Conservation (phyloP, 2,888 invertebrate genomes). For the Drosophila trichaetosa region DNA sequence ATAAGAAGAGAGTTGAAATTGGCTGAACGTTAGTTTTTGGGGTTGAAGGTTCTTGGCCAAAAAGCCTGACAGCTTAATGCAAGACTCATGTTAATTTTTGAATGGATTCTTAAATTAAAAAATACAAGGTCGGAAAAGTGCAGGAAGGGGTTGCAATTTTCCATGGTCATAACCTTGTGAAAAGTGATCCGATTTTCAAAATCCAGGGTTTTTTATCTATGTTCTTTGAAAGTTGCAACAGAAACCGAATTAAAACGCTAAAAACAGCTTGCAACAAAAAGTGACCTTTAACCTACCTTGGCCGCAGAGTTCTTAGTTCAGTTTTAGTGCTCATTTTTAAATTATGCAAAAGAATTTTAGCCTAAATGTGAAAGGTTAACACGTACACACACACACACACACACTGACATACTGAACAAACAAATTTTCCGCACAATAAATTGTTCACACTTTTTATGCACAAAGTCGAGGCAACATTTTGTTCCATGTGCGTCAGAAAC, state of each 20-base stretch:
- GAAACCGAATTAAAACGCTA: slow-evolving; percentile 5
- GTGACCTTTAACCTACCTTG: slow-evolving; percentile 49
- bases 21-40: background rate
- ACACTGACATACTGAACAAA: slow-evolving; percentile 36
- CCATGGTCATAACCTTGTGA: background rate
- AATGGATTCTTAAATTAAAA: background rate
- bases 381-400: background rate
- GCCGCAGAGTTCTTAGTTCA: slow-evolving; percentile 31
- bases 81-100: background rate
- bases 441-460: slow-evolving; percentile 69
- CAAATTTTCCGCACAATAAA: slow-evolving; percentile 75
- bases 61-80: background rate
- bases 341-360: slow-evolving; percentile 65
- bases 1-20: background rate
- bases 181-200: background rate
- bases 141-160: background rate
- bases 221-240: slow-evolving; percentile 3
- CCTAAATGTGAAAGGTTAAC: slow-evolving; percentile 38
- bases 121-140: background rate
- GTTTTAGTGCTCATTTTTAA: slow-evolving; percentile 33
- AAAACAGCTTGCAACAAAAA: slow-evolving; percentile 17
- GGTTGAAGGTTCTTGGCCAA: slow-evolving; percentile 5
- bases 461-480: slow-evolving; percentile 23
- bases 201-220: background rate
- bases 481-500: slow-evolving; percentile 17